Evolutionary conservation across 2,113 vertebrate genomes (phyloP).

Genomic region (Perca fluviatilis): DNA sequence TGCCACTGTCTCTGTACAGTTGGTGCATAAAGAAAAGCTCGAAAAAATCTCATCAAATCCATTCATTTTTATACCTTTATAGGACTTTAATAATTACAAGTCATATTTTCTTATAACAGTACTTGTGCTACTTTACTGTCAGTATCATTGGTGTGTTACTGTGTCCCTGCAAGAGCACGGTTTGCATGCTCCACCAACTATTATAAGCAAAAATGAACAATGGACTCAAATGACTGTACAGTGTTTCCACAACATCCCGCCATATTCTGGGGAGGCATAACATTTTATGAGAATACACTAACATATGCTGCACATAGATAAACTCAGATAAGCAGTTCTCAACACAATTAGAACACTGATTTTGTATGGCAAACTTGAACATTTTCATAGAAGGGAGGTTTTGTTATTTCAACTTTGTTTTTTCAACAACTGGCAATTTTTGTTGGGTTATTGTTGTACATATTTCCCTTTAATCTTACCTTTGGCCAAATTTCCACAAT

Average conservation of each 20-base stretch:
- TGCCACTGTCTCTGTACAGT: conserved; percentile 6
- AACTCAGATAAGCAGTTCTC: conserved; percentile 25
- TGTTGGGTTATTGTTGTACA: conserved; percentile 32
- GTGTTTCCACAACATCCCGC: conserved; percentile 16
- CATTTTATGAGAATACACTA: conserved; percentile 13
- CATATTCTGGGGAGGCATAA: conserved; percentile 8
- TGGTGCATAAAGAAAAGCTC: not conserved
- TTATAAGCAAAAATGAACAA: conserved; percentile 13
- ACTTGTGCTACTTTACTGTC: not conserved
- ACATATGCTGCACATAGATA: conserved; percentile 21
- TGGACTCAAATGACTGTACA: not conserved
- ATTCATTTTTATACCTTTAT: not conserved
- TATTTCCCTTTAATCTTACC: conserved; percentile 41
- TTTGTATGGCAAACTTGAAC: conserved; percentile 23
- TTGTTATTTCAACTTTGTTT: conserved; percentile 60
- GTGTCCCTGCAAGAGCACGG: not conserved
- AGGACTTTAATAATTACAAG: not conserved
- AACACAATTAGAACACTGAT: conserved; percentile 18
- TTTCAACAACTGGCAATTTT: conserved; percentile 8
- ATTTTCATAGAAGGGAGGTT: conserved; percentile 33
- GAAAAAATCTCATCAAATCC: conserved; percentile 7
- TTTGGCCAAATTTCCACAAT: conserved; percentile 60
- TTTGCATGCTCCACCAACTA: conserved; percentile 12
- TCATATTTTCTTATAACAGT: not conserved
- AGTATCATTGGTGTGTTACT: not conserved